These are phyloP conservation scores for Campoplex capitator DNA, from an alignment of 2,888 invertebrate genomes.

Conservation along the genomic window DNA sequence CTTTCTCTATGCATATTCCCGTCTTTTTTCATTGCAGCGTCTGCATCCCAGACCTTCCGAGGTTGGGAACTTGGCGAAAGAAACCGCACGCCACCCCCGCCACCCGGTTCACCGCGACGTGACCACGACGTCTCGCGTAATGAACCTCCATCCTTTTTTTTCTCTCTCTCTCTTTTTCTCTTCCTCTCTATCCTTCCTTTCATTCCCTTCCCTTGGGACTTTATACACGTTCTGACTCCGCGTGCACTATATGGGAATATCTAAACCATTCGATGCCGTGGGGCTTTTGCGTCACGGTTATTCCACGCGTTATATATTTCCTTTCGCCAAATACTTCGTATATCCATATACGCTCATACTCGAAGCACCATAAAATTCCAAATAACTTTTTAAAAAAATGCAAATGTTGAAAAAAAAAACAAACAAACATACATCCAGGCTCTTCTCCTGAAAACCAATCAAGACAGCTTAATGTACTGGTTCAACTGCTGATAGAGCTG, in stretches of 20 bases:
- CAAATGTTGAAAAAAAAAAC: background rate
- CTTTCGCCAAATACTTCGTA: slow-evolving; percentile 54
- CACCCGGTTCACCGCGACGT: slow-evolving; percentile 75
- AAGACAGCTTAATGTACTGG: background rate
- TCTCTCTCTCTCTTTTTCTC: slow-evolving; percentile 61
- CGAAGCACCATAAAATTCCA: background rate
- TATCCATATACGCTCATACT: slow-evolving; percentile 3
- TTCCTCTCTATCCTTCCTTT: slow-evolving; percentile 58
- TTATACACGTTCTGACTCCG: slow-evolving; percentile 43
- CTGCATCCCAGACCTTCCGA: slow-evolving; percentile 46
- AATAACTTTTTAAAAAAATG: background rate
- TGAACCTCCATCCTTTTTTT: slow-evolving; percentile 74
- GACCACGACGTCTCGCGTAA: slow-evolving; percentile 79
- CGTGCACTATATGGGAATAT: slow-evolving; percentile 71
- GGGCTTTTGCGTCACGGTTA: slow-evolving; percentile 67
- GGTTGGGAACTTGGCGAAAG: slow-evolving; percentile 66
- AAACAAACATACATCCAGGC: background rate
- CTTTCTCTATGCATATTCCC: background rate
- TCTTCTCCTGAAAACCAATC: background rate
- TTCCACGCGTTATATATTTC: slow-evolving; percentile 44
- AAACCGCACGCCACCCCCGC: slow-evolving; percentile 76
- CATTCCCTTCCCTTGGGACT: slow-evolving; percentile 42
- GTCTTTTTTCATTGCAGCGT: slow-evolving; percentile 34
- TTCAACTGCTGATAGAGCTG: background rate
- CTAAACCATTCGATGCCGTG: slow-evolving; percentile 44